Evolutionary conservation across 1,140 invertebrate genomes (phyloP).

Genomic region (Chrysomallon squamiferum): DNA sequence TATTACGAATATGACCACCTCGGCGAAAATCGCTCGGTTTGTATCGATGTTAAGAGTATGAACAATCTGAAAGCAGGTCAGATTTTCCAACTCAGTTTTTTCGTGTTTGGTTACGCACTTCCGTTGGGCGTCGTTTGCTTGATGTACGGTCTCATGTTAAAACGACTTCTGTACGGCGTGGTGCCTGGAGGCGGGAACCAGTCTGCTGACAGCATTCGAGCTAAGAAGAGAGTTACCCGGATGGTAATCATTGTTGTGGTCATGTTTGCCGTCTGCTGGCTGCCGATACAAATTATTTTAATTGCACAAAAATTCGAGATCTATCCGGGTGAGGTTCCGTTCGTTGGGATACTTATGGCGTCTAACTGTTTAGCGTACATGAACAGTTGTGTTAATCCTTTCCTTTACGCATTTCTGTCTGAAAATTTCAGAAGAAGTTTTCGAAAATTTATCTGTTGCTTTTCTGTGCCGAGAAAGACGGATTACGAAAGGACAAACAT

Average conservation of each 20-base stretch:
- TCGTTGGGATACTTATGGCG: constrained; percentile 80
- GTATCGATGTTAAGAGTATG: constrained; percentile 30
- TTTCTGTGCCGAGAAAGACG: constrained; percentile 26
- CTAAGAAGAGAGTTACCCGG: constrained; percentile 88
- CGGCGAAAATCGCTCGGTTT: constrained; percentile 58
- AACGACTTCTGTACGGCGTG: constrained; percentile 69
- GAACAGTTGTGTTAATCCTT: constrained; percentile 94
- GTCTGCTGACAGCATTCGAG: constrained; percentile 76
- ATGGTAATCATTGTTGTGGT: constrained; percentile 94
- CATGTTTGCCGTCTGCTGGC: constrained; percentile 95
- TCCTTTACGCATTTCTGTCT: constrained; percentile 92
- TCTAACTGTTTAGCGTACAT: constrained; percentile 93
- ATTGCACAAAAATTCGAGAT: constrained; percentile 61
- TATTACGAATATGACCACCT: constrained; percentile 69
- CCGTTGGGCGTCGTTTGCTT: constrained; percentile 78
- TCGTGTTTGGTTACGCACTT: constrained; percentile 65
- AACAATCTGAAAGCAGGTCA: constrained; percentile 1
- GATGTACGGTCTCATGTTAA: constrained; percentile 90
- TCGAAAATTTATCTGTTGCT: constrained; percentile 69
- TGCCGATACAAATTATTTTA: constrained; percentile 81
- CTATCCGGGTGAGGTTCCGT: constrained; percentile 59
- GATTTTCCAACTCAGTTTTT: constrained; percentile 62
- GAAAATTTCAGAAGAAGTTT: constrained; percentile 88
- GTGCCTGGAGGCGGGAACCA: constrained; percentile 76
- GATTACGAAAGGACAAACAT: constrained; percentile 55